Evolutionary conservation across 2,888 invertebrate genomes (phyloP).

Genomic region (Keiferia lycopersicella): DNA sequence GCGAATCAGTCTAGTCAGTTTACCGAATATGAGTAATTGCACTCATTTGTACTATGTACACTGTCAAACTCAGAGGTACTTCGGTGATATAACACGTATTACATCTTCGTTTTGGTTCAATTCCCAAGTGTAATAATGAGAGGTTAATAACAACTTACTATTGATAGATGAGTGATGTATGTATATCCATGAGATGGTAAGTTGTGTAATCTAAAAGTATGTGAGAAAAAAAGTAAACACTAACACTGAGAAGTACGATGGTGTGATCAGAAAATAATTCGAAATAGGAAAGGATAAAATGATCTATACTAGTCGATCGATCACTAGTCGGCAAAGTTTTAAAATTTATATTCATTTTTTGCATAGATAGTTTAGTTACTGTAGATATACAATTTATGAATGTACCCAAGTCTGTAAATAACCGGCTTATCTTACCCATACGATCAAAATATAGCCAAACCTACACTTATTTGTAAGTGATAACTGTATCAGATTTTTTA

Average conservation of each 20-base stretch:
- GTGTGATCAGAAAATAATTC: not conserved
- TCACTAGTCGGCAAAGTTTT: too few relatives aligned
- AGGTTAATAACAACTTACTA: conserved; percentile 8
- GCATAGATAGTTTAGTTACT: too few relatives aligned
- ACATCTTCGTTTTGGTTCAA: conserved; percentile 21
- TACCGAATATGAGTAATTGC: conserved; percentile 13
- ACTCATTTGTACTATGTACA: conserved; percentile 11
- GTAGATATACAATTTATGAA: too few relatives aligned
- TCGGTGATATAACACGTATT: conserved; percentile 14
- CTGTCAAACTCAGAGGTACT: not conserved
- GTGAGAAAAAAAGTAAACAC: not conserved
- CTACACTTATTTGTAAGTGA: too few relatives aligned
- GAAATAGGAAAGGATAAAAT: too few relatives aligned
- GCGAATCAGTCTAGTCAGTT: conserved; percentile 7
- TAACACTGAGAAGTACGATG: too few relatives aligned
- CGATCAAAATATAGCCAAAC: too few relatives aligned
- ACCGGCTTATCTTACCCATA: too few relatives aligned
- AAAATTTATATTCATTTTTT: too few relatives aligned
- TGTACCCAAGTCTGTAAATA: too few relatives aligned
- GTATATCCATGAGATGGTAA: not conserved
- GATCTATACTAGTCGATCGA: too few relatives aligned
- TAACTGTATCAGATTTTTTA: too few relatives aligned
- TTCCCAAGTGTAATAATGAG: conserved; percentile 9
- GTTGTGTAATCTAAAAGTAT: conserved; percentile 12
- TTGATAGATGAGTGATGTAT: conserved; percentile 19